Conservation (phyloP, 2,113 vertebrate genomes). For the human (Homo sapiens) region GRCh38 chr3:135478001-135478500, state of each 20-base stretch:
- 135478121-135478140: not conserved
- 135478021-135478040: not conserved
- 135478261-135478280: not conserved
- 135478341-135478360: not conserved
- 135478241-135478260: not conserved
- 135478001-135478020: not conserved
- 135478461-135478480: not conserved
- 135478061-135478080: not conserved
- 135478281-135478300: not conserved
- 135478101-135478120: not conserved
- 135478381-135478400: not conserved
- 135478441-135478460: not conserved
- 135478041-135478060: not conserved
- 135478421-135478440: not conserved
- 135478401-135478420: not conserved
- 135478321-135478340: not conserved
- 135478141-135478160: not conserved
- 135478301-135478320: not conserved
- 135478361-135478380: not conserved
- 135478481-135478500: not conserved
- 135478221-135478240: not conserved
- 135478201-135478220: not conserved
- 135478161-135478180: not conserved
- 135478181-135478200: not conserved
- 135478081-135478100: not conserved